Conservation (phyloP, 2,797 vertebrate genomes). For the Parotocinclus haroldoi region DNA sequence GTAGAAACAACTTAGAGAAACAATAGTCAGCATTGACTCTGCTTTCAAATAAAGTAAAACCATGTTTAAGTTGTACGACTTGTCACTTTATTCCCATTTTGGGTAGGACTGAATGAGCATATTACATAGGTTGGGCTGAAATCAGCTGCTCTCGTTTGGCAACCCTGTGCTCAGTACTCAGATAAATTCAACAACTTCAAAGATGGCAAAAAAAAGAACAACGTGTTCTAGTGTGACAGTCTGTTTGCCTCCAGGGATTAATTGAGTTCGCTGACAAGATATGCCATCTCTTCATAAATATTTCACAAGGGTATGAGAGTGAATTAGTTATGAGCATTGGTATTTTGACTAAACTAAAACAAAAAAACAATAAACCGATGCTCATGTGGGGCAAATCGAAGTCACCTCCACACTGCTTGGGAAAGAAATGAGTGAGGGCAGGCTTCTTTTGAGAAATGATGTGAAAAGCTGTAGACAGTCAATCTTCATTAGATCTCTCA, state of each 20-base stretch:
- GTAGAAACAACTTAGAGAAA: no score
- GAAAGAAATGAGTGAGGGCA: conserved; percentile 4
- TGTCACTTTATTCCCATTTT: no score
- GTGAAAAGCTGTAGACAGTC: conserved; percentile 16
- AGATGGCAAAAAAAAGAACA: conserved; percentile 22
- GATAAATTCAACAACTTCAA: conserved; percentile 15
- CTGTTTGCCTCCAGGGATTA: conserved; percentile 32
- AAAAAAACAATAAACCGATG: conserved; percentile 12
- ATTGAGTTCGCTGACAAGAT: conserved; percentile 36
- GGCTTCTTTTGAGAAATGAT: conserved; percentile 22
- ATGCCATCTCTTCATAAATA: conserved; percentile 33
- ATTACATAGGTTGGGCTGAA: no score
- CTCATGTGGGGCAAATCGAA: background rate
- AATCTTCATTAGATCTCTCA: conserved; percentile 5
- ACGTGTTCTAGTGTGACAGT: background rate
- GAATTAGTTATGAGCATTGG: conserved; percentile 13
- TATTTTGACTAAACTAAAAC: conserved; percentile 27
- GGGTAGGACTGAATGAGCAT: no score
- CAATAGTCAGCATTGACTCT: no score
- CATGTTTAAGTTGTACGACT: no score
- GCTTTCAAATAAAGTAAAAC: no score
- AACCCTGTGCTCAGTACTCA: no score
- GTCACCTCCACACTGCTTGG: background rate
- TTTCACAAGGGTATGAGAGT: conserved; percentile 39
- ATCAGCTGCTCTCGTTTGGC: no score